Conservation (phyloP, 2,797 vertebrate genomes). For the Pseudotriccus pelzelni region DNA sequence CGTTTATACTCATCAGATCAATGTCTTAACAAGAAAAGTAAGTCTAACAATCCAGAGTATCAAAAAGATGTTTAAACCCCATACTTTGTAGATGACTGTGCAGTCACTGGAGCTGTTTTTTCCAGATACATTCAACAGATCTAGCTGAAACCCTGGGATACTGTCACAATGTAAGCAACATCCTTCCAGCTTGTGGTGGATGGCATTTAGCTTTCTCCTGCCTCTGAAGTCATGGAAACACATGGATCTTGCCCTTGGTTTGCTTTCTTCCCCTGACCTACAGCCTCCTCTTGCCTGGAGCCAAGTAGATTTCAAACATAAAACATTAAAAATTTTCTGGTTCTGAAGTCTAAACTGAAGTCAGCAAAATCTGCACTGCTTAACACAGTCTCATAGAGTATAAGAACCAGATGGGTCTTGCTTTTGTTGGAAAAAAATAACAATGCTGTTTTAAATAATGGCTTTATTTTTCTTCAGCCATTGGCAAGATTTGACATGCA, state of each 20-base stretch:
- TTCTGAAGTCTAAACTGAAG: neutral
- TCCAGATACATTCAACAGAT: neutral
- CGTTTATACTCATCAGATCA: neutral
- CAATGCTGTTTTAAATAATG: constrained; percentile 60
- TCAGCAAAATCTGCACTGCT: neutral
- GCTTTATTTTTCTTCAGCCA: constrained; percentile 51
- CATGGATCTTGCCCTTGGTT: neutral
- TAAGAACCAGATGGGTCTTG: neutral
- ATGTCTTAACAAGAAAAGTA: neutral
- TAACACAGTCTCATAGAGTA: neutral
- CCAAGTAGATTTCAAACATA: neutral
- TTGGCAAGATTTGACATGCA: constrained; percentile 43
- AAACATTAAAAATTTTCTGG: neutral
- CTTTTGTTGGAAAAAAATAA: constrained; percentile 6
- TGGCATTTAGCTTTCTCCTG: neutral
- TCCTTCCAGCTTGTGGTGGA: neutral
- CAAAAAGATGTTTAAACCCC: neutral
- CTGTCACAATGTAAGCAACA: neutral
- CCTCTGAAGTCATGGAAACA: neutral
- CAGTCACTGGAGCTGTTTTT: neutral
- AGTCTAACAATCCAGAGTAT: neutral
- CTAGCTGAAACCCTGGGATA: neutral
- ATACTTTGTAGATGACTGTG: neutral
- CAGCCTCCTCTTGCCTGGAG: accelerated
- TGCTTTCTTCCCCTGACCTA: neutral